Evolutionary conservation across 1,140 invertebrate genomes (phyloP), one percentile per base, ranked within the genome.

Genomic region (Scaptomyza hsui): DNA sequence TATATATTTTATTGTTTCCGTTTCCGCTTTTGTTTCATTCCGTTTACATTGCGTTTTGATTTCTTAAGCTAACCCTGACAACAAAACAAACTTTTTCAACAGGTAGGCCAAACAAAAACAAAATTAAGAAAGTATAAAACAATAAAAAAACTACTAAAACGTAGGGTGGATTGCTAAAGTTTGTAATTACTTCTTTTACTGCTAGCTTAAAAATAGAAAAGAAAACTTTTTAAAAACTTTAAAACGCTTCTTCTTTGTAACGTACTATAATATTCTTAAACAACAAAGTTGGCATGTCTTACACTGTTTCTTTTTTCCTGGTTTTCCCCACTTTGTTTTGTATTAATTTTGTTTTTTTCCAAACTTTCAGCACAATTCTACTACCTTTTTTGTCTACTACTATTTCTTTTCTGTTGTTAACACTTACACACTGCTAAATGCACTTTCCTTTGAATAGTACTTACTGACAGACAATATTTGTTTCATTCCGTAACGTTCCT

Each of bases 21-120:
- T 71, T 64, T 71, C 68, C 37, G 52, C 60, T 72, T 69, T 49
- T 76, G 63, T 67, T 60, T 68, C 41, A 67, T 72, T 59, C 47
- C 62, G 63, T 72, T 29, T 68, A 15, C 49, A 37, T 72, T 72
- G 48, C 63, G 32, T 67, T 59, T 62, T 67, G 35, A 59, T 64
- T 72, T 76, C 63, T 71, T 72, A 75, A 69, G 52, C 64, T 73
- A 59, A 72, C 24, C 56, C 61, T 64, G 44, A 49, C 52, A 57
- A 55, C 2, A 32, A 52, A 53, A 64, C 39, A 9, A 64, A 37
- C 51, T 64, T 29, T 65, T n/a, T 16, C 51, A 71, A 65, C 61
- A 71, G 68, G 68, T 71, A 71, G 68, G 68, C 51, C 4, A 21
- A 45, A 21, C 0, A 10, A 39, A 32, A n/a, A 42, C 39, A 47